Conservation (phyloP, 2,797 vertebrate species). For the Gila robusta region DNA sequence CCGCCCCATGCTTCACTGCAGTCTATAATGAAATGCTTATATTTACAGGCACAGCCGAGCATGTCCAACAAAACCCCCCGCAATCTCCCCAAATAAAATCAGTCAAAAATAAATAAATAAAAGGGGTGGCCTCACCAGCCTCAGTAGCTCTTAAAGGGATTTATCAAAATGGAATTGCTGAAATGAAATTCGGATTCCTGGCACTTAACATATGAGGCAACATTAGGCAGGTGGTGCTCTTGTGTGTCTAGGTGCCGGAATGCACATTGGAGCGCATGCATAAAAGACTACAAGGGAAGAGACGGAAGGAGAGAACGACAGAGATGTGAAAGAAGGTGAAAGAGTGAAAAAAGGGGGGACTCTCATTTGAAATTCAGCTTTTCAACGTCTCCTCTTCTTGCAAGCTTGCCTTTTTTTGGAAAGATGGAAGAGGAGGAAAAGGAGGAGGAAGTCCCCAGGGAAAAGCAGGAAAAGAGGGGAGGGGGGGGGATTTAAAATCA, state of each 20-base stretch:
- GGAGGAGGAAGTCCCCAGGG: conserved; percentile 44
- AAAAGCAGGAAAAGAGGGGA: conserved; percentile 71
- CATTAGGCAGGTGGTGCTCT: conserved; percentile 77
- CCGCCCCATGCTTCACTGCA: conserved; percentile 94
- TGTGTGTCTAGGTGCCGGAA: conserved; percentile 65
- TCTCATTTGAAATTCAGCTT: conserved; percentile 81
- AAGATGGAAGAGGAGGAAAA: conserved; percentile 24
- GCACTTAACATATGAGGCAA: conserved; percentile 95
- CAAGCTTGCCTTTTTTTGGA: conserved; percentile 75
- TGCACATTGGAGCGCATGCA: conserved; percentile 60
- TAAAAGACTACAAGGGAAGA: conserved; percentile 34
- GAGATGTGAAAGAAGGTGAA: conserved; percentile 41
- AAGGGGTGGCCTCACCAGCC: conserved; percentile 85
- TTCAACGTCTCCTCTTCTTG: conserved; percentile 83
- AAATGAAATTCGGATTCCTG: conserved; percentile 94
- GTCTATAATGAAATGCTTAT: conserved; percentile 99
- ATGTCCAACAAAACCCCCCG: conserved; percentile 91
- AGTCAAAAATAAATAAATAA: conserved; percentile 90
- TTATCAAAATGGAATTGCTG: conserved; percentile 96
- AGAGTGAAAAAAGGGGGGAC: conserved; percentile 22
- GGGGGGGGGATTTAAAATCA: conserved; percentile 87
- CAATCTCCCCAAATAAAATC: conserved; percentile 90
- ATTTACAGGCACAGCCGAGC: conserved; percentile 98
- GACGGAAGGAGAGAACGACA: not conserved
- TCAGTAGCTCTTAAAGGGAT: conserved; percentile 95